Conservation (phyloP, 2,113 vertebrate species). For the Meriones unguiculatus region DNA sequence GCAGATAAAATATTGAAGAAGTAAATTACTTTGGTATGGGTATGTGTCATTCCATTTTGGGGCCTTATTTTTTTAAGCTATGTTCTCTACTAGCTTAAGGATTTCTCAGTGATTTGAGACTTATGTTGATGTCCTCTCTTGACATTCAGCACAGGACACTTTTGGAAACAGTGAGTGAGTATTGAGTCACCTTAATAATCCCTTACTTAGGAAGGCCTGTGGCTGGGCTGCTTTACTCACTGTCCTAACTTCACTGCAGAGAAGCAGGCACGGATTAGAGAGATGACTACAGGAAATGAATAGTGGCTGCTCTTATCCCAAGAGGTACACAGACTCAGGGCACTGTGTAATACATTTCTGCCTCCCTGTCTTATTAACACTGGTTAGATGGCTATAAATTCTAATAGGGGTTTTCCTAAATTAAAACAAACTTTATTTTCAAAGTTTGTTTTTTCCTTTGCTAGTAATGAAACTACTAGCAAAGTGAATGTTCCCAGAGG, state of each 20-base stretch:
- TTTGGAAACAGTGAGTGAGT: slow-evolving; percentile 24
- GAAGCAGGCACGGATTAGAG: not conserved
- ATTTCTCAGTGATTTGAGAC: slow-evolving; percentile 21
- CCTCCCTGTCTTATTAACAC: not conserved
- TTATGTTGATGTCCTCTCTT: not conserved
- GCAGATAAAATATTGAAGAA: not conserved
- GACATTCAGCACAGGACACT: not conserved
- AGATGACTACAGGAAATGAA: not conserved
- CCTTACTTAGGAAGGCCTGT: not conserved
- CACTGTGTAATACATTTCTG: not conserved
- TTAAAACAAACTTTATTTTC: not conserved
- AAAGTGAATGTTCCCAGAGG: not conserved
- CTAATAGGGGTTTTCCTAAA: not conserved
- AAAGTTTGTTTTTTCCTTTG: not conserved
- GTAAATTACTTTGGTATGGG: slow-evolving; percentile 10
- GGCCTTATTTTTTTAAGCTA: not conserved
- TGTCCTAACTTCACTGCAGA: not conserved
- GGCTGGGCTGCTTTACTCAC: not conserved
- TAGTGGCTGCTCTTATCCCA: not conserved
- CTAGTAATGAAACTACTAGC: not conserved
- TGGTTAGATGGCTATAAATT: not conserved
- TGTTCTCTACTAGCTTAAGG: not conserved
- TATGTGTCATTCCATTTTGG: not conserved
- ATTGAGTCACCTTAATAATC: not conserved
- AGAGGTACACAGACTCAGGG: not conserved